Base-by-base conservation (phyloP, 2,888 invertebrate species). In the Pteria penguin region DNA sequence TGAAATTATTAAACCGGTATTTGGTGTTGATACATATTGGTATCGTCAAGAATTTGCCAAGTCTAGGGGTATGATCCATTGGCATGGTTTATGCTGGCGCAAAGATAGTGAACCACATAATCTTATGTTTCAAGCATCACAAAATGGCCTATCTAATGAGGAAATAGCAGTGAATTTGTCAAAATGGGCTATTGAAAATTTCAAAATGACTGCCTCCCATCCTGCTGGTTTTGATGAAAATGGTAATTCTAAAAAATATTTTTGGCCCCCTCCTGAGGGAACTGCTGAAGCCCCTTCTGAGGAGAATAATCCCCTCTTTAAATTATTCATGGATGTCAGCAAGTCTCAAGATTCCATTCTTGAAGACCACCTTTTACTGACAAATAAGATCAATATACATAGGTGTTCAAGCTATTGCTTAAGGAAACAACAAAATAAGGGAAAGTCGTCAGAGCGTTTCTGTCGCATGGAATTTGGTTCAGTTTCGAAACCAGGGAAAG, bases 231-330 rank as follows among this genome's bases (percentile, higher is more conserved):
- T 36, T 36, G 76, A 82, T 79, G 71, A 52, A 22, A 62, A 61
- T 52, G 80, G 81, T 8, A 36, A 75, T 2, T 72, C 80, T 29
- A 74, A 72, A n/a, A 81, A 72, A 82, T 36, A 36, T 29, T 65
- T 82, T 0, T 85, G 84, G 84, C 80, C 83, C 11, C 82, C 82
- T 18, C 85, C 80, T 22, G 84, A 85, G 61, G 81, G 84, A 31
- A 78, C 80, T 57, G 81, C 79, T 29, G 65, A 66, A 26, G 36
- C 75, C 18, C 83, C 84, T 27, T 78, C 81, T 29, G 80, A 81
- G 69, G 73, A 81, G 14, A 79, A 78, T 75, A 85, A 80, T 58
- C 80, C 80, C 4, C 67, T 82, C 11, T 22, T 79, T 3, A 83
- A 84, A 76, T 52, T 82, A 24, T 32, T 77, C 18, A 78, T 81